Base-by-base conservation (phyloP, 2,888 invertebrate genomes). In the Galerucella calmariensis region DNA sequence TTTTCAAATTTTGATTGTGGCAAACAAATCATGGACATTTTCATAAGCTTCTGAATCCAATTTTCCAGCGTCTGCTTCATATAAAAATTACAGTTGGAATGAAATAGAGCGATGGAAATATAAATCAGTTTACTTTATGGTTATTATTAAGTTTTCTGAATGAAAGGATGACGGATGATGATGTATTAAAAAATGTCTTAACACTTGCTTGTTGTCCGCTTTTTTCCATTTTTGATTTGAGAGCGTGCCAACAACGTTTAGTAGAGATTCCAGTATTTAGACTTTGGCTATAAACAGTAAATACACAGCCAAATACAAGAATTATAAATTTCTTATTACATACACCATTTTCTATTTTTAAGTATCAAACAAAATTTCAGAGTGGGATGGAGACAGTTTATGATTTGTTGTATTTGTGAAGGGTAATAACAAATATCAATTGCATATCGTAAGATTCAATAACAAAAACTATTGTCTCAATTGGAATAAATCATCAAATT, bases 81-180 rank as follows among this genome's bases (percentile, higher is more conserved):
- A 59, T 24, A 62, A 69, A 61, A 69, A 69, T 62, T 62, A 48
- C 14, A 51, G 16, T 24, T 35, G 51, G 41, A 51, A 63, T 70
- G 63, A 70, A 70, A 70, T 53, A 63, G 14, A 44, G 41, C 63
- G 20, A 24, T 35, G 63, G 63, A 63, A 62, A 63, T 70, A 70
- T 70, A 70, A 70, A 70, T 70, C 70, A 70, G 48, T 41, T 70
- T 41, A 53, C 62, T 63, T 16, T 11, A 16, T 12, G 53, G 41
- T 35, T 41, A 70, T 63, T 70, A 70, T 70, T 63, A 63, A 70
- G 53, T 70, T 70, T 70, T 58, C 16, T 61, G 44, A 20, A 69
- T 59, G 46, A 58, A 69, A 56, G 20, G 63, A 70, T 70, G 70
- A 70, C 63, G 70, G 70, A 70, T 51, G 70, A 63, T 63, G 70